These are phyloP conservation scores for Myotis pilosus DNA, from an alignment of 2,797 vertebrate genomes.

Conservation along the genomic window DNA sequence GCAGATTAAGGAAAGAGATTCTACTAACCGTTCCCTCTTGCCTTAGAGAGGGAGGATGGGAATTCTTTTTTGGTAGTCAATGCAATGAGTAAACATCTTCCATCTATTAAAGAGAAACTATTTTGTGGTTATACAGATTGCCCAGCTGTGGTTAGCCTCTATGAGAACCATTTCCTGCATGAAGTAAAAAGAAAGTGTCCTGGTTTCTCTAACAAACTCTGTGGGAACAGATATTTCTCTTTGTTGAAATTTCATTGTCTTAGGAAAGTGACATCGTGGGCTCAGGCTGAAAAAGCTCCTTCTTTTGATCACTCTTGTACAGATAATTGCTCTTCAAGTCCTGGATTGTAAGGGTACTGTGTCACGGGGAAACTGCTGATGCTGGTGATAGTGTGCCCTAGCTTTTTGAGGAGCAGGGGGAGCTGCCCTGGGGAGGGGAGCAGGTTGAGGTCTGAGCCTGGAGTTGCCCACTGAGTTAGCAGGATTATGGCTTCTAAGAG, in stretches of 20 bases:
- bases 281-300: neutral
- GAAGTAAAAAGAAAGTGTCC: constrained; percentile 65
- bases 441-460: neutral
- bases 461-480: neutral
- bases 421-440: neutral
- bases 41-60: neutral
- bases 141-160: constrained; percentile 78
- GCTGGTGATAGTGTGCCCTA: neutral
- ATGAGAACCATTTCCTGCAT: constrained; percentile 82
- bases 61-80: constrained; percentile 39
- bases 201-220: neutral
- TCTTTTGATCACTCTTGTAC: neutral
- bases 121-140: constrained; percentile 75
- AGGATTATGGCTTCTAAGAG: neutral
- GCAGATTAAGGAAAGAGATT: neutral
- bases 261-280: neutral
- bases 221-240: constrained; percentile 44
- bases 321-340: constrained; percentile 12
- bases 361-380: neutral
- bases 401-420: neutral
- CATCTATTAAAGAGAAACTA: constrained; percentile 68
- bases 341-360: neutral
- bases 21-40: neutral
- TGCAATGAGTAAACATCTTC: constrained; percentile 68
- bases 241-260: constrained; percentile 9